phyloP scores from a whole-genome alignment of 2,113 vertebrate species.

The Collichthys lucidus region DNA sequence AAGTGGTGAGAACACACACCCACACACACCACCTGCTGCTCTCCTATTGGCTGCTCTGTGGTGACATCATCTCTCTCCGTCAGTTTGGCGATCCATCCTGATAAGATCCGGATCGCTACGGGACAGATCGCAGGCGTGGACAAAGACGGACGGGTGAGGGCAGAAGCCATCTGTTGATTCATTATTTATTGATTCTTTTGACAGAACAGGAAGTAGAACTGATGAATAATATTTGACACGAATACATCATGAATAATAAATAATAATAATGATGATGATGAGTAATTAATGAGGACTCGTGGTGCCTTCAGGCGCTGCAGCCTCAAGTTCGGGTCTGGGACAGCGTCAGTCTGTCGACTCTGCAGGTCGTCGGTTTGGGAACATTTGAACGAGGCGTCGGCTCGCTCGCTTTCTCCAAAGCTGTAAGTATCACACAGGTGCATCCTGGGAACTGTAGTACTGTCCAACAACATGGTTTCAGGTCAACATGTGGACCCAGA shows the following conservation, averaged over 20 bases:
- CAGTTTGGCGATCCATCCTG: conserved; percentile 97
- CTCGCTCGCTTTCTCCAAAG: conserved; percentile 96
- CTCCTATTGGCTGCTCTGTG: not conserved
- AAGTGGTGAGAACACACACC: conserved; percentile 89
- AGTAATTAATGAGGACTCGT: not conserved
- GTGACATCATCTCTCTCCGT: conserved; percentile 26
- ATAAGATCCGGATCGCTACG: conserved; percentile 98
- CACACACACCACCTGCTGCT: not conserved
- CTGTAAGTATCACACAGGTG: conserved; percentile 84
- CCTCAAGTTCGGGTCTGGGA: conserved; percentile 98
- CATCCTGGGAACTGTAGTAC: conserved; percentile 24
- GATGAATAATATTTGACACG: too few species aligned
- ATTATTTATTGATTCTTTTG: too few species aligned
- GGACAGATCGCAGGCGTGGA: conserved; percentile 99
- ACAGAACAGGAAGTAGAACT: too few species aligned
- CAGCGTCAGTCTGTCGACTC: conserved; percentile 91
- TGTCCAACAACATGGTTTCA: too few species aligned
- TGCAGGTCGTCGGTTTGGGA: conserved; percentile 92
- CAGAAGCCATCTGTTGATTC: too few species aligned
- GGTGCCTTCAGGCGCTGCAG: conserved; percentile 86
- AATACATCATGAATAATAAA: too few species aligned
- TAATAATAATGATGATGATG: not conserved
- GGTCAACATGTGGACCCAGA: not conserved
- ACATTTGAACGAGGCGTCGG: conserved; percentile 97
- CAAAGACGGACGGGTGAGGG: conserved; percentile 94